Evolutionary conservation across 2,888 invertebrate genomes (phyloP), one percentile per base, ranked within the genome.

Genomic region (Agriopis marginaria): DNA sequence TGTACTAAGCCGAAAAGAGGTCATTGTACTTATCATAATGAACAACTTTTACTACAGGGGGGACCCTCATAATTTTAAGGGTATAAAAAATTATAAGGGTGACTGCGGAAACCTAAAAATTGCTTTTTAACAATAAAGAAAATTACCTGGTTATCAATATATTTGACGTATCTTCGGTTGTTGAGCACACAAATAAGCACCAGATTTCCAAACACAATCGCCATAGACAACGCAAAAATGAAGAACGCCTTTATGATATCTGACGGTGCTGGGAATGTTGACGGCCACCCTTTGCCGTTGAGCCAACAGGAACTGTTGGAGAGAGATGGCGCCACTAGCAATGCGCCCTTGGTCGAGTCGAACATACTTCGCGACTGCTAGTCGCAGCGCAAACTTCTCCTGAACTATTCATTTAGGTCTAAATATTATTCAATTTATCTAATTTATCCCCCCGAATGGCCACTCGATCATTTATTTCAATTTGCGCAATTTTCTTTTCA

Each of bases 221-320:
- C 97, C 86, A 97, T 95, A 50, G 97, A 97, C 72, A 98, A 92
- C 6, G 96, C 90, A 71, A 98, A 95, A 80, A 98, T 97, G 79
- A 98, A 95, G 73, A 97, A 92, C 0, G 97, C 97, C 84, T 97
- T 97, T 23, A 97, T 83, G 62, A 97, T 95, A 83, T 97, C 97
- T 8, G 96, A 96, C 63, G 96, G 95, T 50, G 96, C 96, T 65
- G 97, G 94, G 71, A 95, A 95, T 2, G 95, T 91, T 11, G 96
- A 94, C 59, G 96, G 95, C 86, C 96, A 96, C 73, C 96, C 95
- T 80, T 95, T 95, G 53, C 89, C 92, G 74, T 96, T 96, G 86
- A 97, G 95, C 90, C 97, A 96, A 89, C 98, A 98, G 81, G 97
- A 97, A 89, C 97, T 97, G 92, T 98, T 98, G 88, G 96, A 96